Conservation (phyloP, 2,797 vertebrate species). For the Sardinella longiceps region DNA sequence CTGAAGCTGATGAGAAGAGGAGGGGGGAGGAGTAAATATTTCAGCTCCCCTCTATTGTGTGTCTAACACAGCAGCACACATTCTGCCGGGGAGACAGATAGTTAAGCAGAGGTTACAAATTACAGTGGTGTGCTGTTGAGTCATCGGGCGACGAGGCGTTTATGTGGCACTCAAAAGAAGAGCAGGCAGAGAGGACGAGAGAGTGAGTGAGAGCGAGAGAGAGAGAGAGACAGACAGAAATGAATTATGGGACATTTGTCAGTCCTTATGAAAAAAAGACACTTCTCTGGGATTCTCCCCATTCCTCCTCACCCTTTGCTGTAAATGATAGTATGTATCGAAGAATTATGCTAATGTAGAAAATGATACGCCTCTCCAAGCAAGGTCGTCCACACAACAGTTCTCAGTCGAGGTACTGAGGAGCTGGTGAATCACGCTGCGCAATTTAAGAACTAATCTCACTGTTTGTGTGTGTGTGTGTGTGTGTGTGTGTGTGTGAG, state of each 20-base stretch:
- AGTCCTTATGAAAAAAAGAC: background rate
- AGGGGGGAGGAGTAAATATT: background rate
- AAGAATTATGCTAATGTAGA: background rate
- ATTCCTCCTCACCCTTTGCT: background rate
- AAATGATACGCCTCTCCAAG: background rate
- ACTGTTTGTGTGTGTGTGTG: background rate
- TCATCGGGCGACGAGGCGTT: constrained; percentile 7
- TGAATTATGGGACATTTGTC: background rate
- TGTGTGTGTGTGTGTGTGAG: background rate
- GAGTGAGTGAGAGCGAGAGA: constrained; percentile 20
- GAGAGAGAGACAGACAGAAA: constrained; percentile 12
- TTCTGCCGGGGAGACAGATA: background rate
- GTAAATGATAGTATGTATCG: constrained; percentile 3
- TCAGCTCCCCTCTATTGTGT: background rate
- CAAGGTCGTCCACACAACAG: constrained; percentile 17
- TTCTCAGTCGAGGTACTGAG: background rate
- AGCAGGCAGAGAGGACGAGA: constrained; percentile 13
- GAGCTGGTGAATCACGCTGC: constrained; percentile 19
- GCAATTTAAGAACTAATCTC: constrained; percentile 26
- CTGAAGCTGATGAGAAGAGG: background rate
- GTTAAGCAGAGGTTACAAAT: constrained; percentile 16
- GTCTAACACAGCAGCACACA: constrained; percentile 22
- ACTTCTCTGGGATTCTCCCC: background rate
- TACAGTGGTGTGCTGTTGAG: background rate
- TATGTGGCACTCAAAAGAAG: constrained; percentile 1